A percentile compares a stretch with the other conserved stretches of the same genome.
These are phyloP conservation scores for Platanista minor DNA, from an alignment of 2,113 vertebrate species.

Conservation along the genomic window DNA sequence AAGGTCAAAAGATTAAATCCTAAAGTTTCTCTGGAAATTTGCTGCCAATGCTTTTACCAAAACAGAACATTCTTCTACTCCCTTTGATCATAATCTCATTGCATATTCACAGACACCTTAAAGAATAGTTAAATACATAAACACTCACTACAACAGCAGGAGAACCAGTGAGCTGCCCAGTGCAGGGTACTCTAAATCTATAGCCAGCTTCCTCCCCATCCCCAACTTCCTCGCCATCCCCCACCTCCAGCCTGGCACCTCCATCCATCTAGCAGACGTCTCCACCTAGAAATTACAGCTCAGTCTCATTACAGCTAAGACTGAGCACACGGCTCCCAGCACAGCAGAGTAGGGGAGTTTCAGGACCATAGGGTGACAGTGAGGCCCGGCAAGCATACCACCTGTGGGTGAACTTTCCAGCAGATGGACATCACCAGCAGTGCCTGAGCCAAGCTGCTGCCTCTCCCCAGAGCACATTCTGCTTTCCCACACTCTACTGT, in stretches of 20 bases:
- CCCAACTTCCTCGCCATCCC: neutral
- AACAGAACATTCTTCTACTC: neutral
- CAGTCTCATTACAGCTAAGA: neutral
- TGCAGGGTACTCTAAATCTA: neutral
- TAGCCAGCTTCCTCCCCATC: no score
- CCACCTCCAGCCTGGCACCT: neutral
- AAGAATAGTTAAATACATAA: neutral
- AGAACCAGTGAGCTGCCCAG: neutral
- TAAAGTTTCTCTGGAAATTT: conserved; percentile 23
- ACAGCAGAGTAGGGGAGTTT: neutral
- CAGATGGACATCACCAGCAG: neutral
- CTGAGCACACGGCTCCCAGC: neutral
- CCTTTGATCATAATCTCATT: neutral
- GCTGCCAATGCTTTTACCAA: neutral
- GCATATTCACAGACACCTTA: neutral
- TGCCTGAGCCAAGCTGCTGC: neutral
- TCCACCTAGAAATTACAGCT: neutral
- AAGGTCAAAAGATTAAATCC: neutral
- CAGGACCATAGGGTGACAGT: neutral
- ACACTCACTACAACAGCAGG: neutral
- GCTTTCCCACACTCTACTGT: neutral
- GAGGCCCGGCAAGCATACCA: neutral
- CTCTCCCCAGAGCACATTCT: neutral
- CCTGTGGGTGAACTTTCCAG: neutral
- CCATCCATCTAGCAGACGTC: neutral